phyloP scores from a whole-genome alignment of 2,888 invertebrate species.

The Thereva nobilitata region DNA sequence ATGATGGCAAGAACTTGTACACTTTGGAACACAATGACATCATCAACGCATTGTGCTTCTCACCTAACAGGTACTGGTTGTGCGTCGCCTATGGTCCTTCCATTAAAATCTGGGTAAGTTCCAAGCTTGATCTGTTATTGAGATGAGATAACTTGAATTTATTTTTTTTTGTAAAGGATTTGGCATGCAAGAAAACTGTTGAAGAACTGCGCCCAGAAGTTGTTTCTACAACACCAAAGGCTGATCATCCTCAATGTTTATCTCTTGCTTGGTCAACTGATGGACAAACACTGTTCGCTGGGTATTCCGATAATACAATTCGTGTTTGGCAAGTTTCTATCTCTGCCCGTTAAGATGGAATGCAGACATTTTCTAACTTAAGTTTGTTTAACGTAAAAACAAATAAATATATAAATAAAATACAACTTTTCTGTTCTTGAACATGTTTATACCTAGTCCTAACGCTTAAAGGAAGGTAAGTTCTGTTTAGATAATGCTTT shows the following conservation, averaged over 20 bases:
- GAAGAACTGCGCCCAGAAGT: conserved; percentile 98
- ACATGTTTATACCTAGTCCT: no score
- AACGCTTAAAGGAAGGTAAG: no score
- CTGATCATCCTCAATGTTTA: conserved; percentile 93
- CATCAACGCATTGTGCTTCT: conserved; percentile 98
- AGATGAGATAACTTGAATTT: not conserved
- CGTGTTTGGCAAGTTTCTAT: conserved; percentile 98
- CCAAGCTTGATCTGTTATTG: conserved; percentile 2
- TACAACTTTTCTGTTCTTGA: no score
- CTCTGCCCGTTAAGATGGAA: conserved; percentile 69
- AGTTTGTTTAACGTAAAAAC: not conserved
- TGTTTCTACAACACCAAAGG: conserved; percentile 76
- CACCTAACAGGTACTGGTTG: conserved; percentile 99
- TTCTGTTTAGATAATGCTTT: no score
- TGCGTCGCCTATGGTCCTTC: conserved; percentile 98
- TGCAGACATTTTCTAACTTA: conserved; percentile 4
- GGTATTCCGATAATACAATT: conserved; percentile 97
- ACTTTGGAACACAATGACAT: conserved; percentile 98
- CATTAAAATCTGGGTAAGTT: conserved; percentile 94
- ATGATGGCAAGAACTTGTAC: conserved; percentile 99
- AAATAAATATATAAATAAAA: no score
- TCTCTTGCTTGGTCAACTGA: conserved; percentile 99
- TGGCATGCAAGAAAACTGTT: conserved; percentile 99
- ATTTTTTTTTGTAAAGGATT: conserved; percentile 66
- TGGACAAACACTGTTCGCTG: conserved; percentile 98